Evolutionary conservation across 2,797 vertebrate genomes (phyloP).

Genomic region (Kryptopterus vitreolus): DNA sequence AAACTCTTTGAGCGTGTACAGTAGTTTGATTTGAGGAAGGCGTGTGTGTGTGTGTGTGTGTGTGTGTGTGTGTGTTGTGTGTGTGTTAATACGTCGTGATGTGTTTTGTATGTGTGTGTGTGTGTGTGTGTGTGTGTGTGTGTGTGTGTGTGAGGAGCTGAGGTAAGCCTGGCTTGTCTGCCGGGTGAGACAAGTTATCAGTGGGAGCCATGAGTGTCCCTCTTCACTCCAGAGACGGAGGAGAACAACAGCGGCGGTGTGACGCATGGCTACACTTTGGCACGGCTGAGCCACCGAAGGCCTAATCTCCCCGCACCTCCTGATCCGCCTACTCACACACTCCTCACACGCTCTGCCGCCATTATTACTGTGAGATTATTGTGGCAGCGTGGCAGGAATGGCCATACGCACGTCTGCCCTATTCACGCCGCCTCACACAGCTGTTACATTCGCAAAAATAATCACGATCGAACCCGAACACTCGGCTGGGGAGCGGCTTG

Average conservation of each 20-base stretch:
- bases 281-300: slow-evolving; percentile 72
- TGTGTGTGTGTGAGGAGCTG: slow-evolving; percentile 32
- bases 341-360: slow-evolving; percentile 48
- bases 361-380: slow-evolving; percentile 56
- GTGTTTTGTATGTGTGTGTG: slow-evolving; percentile 32
- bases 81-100: slow-evolving; percentile 15
- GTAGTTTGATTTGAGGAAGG: slow-evolving; percentile 19
- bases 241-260: slow-evolving; percentile 74
- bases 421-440: slow-evolving; percentile 5
- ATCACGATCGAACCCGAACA: slow-evolving; percentile 13
- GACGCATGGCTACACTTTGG: slow-evolving; percentile 77
- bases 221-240: slow-evolving; percentile 74
- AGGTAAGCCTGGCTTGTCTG: slow-evolving; percentile 67
- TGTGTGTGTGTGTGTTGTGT: slow-evolving; percentile 28
- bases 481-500: background rate
- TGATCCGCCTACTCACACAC: slow-evolving; percentile 55
- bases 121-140: slow-evolving; percentile 36
- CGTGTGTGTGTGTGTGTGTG: slow-evolving; percentile 11
- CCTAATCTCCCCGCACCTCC: slow-evolving; percentile 57
- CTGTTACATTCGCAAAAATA: slow-evolving; percentile 10
- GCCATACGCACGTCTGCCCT: slow-evolving; percentile 8
- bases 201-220: slow-evolving; percentile 74
- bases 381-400: slow-evolving; percentile 22
- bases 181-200: slow-evolving; percentile 77
- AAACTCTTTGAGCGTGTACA: slow-evolving; percentile 14